Evolutionary conservation across 2,113 vertebrate species (phyloP).

Genomic region (Agelaius phoeniceus): DNA sequence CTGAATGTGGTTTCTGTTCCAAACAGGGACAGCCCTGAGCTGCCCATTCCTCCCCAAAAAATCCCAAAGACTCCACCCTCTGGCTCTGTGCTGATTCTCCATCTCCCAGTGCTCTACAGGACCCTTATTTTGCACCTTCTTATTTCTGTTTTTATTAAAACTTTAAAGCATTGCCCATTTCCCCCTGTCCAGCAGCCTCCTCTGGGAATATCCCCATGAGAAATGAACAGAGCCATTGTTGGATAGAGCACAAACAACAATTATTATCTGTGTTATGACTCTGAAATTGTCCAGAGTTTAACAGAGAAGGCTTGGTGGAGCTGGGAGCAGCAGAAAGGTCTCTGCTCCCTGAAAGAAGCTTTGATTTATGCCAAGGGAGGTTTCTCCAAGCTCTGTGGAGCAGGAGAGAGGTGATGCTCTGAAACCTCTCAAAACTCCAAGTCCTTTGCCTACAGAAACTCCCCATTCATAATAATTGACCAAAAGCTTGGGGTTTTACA

Average conservation of each 20-base stretch:
- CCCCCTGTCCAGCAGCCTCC: constrained; percentile 15
- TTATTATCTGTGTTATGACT: neutral
- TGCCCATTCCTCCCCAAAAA: rapidly evolving
- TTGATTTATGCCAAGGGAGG: neutral
- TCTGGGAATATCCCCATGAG: constrained; percentile 38
- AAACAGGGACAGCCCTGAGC: neutral
- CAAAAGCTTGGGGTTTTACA: neutral
- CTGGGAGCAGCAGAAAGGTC: neutral
- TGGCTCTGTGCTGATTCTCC: rapidly evolving
- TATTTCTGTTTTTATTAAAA: constrained; percentile 63
- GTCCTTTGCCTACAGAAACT: neutral
- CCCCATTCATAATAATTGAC: neutral
- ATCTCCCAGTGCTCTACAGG: neutral
- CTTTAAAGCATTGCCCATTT: constrained; percentile 13
- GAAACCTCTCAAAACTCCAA: neutral
- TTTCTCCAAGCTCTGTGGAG: neutral
- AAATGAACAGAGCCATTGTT: constrained; percentile 30
- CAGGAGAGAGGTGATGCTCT: neutral
- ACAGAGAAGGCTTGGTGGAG: neutral
- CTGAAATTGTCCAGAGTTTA: neutral
- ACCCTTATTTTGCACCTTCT: neutral
- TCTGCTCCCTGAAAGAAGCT: neutral
- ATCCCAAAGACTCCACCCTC: neutral
- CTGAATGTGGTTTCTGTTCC: neutral
- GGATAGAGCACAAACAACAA: constrained; percentile 16